These are phyloP conservation scores for Coracias cyanogaster DNA, from an alignment of 2,797 vertebrate genomes.

Conservation along the genomic window DNA sequence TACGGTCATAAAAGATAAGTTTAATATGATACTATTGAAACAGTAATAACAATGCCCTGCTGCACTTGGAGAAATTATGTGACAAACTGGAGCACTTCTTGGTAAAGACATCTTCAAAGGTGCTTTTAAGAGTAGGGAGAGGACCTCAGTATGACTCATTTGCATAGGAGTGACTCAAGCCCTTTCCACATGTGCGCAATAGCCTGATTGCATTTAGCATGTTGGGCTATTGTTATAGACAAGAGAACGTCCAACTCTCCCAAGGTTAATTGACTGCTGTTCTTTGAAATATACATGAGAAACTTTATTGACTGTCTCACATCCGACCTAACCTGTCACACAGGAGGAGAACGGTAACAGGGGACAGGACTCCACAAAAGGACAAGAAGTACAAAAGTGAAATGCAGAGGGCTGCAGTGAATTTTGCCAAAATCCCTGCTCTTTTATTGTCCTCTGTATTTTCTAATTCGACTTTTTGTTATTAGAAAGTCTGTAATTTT, in stretches of 20 bases:
- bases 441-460: background rate
- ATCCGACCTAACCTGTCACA: slow-evolving; percentile 72
- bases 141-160: background rate
- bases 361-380: slow-evolving; percentile 46
- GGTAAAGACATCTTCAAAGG: background rate
- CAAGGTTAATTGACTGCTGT: slow-evolving; percentile 78
- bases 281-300: slow-evolving; percentile 78
- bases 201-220: background rate
- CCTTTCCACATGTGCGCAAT: background rate
- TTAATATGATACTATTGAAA: background rate
- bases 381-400: slow-evolving; percentile 56
- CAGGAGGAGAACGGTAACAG: slow-evolving; percentile 10
- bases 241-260: slow-evolving; percentile 61
- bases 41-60: background rate
- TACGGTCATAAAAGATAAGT: background rate
- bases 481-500: background rate
- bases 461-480: background rate
- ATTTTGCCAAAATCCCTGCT: background rate
- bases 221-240: slow-evolving; percentile 51
- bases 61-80: background rate
- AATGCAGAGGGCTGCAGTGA: slow-evolving; percentile 19
- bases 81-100: background rate
- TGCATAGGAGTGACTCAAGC: background rate
- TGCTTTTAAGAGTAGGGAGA: background rate
- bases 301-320: slow-evolving; percentile 68